Conservation (phyloP, 2,888 invertebrate species). For the Thereva unica region DNA sequence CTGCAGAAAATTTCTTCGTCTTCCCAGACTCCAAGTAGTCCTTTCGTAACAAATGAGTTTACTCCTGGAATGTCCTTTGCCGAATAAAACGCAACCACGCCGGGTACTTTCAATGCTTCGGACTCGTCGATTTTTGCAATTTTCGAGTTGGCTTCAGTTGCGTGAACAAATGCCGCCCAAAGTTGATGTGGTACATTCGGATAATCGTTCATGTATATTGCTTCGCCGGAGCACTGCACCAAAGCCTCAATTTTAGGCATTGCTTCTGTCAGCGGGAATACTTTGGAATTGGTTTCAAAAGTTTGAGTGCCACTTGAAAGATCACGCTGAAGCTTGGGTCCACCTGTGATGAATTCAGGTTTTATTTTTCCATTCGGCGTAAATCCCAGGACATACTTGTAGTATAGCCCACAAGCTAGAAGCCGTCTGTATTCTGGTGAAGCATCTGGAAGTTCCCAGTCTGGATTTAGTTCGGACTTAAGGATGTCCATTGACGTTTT, state of each 20-base stretch:
- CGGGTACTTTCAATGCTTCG: conserved; percentile 65
- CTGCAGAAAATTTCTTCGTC: conserved; percentile 49
- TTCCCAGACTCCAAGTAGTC: background rate
- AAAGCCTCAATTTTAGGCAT: conserved; percentile 74
- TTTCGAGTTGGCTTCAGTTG: conserved; percentile 63
- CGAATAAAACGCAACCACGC: conserved; percentile 67
- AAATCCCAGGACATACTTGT: conserved; percentile 69
- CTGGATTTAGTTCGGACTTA: conserved; percentile 65
- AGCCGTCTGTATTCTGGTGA: conserved; percentile 70
- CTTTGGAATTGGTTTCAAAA: conserved; percentile 69
- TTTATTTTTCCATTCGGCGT: conserved; percentile 61
- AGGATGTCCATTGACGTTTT: conserved; percentile 61
- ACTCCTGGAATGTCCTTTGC: conserved; percentile 72
- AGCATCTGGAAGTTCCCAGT: conserved; percentile 67
- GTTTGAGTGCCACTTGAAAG: conserved; percentile 71
- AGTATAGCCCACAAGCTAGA: conserved; percentile 76
- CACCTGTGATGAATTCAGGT: conserved; percentile 63
- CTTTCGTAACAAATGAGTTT: conserved; percentile 58
- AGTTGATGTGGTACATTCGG: conserved; percentile 69
- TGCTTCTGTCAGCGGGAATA: conserved; percentile 77
- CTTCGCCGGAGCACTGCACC: conserved; percentile 73
- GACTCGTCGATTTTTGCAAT: conserved; percentile 64
- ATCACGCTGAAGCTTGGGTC: conserved; percentile 63
- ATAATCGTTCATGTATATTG: conserved; percentile 76
- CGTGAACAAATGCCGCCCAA: conserved; percentile 65